Base-by-base conservation (phyloP, 2,113 vertebrate species). In the Heterotis niloticus region DNA sequence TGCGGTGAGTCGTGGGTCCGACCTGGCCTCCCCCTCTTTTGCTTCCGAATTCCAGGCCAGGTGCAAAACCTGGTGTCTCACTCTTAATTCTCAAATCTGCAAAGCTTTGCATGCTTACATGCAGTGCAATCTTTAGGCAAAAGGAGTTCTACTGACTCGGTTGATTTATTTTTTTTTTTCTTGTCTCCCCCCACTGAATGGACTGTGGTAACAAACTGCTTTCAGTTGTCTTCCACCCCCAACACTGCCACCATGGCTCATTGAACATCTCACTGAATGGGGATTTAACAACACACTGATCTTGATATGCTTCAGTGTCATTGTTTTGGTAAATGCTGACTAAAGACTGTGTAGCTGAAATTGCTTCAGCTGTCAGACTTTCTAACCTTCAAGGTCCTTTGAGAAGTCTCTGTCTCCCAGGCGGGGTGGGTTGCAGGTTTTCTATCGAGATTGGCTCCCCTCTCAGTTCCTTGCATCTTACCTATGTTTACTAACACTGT, bases 51-150 rank as follows among this genome's bases (percentile, higher is more conserved):
- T 87, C 78, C 89, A 83, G 85, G 84, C 88, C 88, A 80, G 82
- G 90, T 88, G 89, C 85, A 84, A 88, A 88, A 88, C 89, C 86
- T 87, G 90, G 89, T 87, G 91, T 90, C 91, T 85, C 91, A 91
- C 85, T 84, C 73, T 88, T 92, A 84, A 90, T 85, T 85, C 84
- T 85, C 83, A 85, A 84, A 88, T 87, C 84, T 92, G 79, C 88
- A 85, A 88, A 89, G 92, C 91, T 93, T 92, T 93, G 92, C 92
- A 93, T 93, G 92, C 86, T 89, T 87, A 87, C 84, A 83, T 86
- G 84, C 89, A 85, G 66, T 82, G 14, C 78, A 81, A 81, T 86
- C 85, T 89, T 80, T 85, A 17, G 26, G 52, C 71, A 10, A 23
- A 16, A 57, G 11, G 52, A 74, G 23, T 54, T 14, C 11, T 62